Base-by-base conservation (phyloP, 1,140 invertebrate species). In the Octopus sinensis region DNA sequence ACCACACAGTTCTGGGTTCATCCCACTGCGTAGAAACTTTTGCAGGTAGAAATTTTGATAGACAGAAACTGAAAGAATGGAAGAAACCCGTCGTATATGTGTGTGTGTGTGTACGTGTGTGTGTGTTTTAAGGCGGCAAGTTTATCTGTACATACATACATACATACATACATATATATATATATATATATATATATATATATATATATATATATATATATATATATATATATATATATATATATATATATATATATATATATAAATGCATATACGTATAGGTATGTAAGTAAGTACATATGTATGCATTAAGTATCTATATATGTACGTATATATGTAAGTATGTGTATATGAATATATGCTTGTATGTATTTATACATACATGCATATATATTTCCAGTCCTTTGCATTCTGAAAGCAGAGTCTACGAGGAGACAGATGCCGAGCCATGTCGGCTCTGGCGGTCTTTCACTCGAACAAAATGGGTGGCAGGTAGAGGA, bases 281-380 rank as follows among this genome's bases (percentile, higher is more conserved):
- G 71, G 30, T 30, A 53, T 73, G 73, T 56, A 76, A 71, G 73
- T 54, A 80, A 75, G 75, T 80, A 54, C 80, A 79, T 76, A 80
- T 80, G 73, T 79, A 79, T 82, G 79, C 53, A 79, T 53, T 80
- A 13, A 79, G 79, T 53, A 76, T 80, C 53, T 80, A 43, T 80
- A 80, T 80, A 73, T 80, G 54, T 76, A 6, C 80, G 54, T 9
- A 79, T 51, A 81, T 73, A 81, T 53, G 76, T 53, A 76, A 10
- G 52, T 51, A 56, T 53, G 77, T 51, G 5, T 17, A 54, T n/a
- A 76, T 56, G 10, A 30, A 81, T 68, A 81, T 62, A 81, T 51
- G 76, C 53, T 76, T 75, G 76, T 62, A 81, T 62, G 76, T 30
- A 81, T 51, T 76, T 73, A 76, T 75, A 80, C 54, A 53, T 53